These are phyloP conservation scores for Enhydra lutris DNA, from an alignment of 2,113 vertebrate species.

Conservation along the genomic window DNA sequence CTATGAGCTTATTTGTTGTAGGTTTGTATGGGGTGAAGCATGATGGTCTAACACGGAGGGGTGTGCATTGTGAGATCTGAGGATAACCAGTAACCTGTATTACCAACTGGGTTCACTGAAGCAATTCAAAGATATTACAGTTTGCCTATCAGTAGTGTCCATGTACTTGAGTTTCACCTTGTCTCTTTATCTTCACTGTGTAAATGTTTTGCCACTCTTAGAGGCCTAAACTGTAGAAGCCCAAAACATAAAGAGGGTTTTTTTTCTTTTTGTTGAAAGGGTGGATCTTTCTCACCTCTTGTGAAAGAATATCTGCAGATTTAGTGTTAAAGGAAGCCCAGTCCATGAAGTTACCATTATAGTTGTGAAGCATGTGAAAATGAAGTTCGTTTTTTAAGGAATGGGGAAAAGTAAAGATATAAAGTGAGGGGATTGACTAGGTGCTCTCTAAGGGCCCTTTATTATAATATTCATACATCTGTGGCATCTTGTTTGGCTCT, in stretches of 20 bases:
- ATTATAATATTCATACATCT: neutral
- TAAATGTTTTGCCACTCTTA: neutral
- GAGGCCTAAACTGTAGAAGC: neutral
- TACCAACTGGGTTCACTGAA: neutral
- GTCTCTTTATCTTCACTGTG: neutral
- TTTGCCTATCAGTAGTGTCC: neutral
- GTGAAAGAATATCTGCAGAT: conserved; percentile 14
- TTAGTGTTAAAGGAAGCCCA: neutral
- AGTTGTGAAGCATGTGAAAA: neutral
- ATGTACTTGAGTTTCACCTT: neutral
- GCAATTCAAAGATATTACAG: neutral
- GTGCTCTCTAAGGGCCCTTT: neutral
- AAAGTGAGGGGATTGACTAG: neutral
- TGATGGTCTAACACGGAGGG: neutral
- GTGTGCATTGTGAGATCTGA: neutral
- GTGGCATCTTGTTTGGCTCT: neutral
- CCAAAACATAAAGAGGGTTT: neutral
- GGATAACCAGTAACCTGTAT: neutral
- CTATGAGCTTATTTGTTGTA: neutral
- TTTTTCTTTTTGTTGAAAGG: neutral
- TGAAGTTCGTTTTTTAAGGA: neutral
- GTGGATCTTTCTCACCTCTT: neutral
- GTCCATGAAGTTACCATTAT: neutral
- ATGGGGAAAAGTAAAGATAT: neutral
- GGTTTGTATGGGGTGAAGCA: neutral